A percentile compares a stretch with the other conserved stretches of the same genome.
Evolutionary conservation across 2,888 invertebrate species (phyloP).

Genomic region (Drosophila borborema): DNA sequence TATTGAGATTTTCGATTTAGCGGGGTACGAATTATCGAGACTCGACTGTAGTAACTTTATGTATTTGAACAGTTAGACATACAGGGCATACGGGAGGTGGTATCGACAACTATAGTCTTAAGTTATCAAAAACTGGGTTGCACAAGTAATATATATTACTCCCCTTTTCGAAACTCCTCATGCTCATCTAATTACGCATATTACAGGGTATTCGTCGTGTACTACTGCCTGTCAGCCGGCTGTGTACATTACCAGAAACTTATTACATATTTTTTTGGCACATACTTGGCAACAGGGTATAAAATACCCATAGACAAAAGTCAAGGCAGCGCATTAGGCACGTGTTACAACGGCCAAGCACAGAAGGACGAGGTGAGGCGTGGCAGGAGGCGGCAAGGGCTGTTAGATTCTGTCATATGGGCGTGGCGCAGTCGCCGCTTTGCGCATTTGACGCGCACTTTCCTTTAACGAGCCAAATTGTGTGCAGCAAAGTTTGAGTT

Average conservation of each 20-base stretch:
- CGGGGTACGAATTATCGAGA: too few relatives aligned
- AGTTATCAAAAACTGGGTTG: not conserved
- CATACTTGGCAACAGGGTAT: conserved; percentile 18
- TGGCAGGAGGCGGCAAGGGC: not conserved
- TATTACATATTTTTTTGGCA: conserved; percentile 24
- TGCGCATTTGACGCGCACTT: conserved; percentile 57
- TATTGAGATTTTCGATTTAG: too few relatives aligned
- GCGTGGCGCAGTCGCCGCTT: conserved; percentile 51
- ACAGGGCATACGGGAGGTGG: conserved; percentile 5
- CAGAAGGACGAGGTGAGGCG: not conserved
- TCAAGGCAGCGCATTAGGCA: conserved; percentile 58
- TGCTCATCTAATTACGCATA: rapidly evolving
- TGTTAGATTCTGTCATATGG: conserved; percentile 44
- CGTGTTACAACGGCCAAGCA: conserved; percentile 30
- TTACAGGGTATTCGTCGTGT: conserved; percentile 9
- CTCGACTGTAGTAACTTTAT: not conserved
- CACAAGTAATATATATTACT: not conserved
- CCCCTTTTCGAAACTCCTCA: not conserved
- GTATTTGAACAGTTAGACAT: conserved; percentile 1
- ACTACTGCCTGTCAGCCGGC: not conserved
- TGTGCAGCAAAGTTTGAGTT: conserved; percentile 42
- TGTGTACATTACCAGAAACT: conserved; percentile 4
- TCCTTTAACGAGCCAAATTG: conserved; percentile 66
- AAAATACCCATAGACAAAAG: conserved; percentile 40
- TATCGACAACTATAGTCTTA: not conserved